Evolutionary conservation across 2,113 vertebrate species (phyloP).

Genomic region (Alosa alosa): DNA sequence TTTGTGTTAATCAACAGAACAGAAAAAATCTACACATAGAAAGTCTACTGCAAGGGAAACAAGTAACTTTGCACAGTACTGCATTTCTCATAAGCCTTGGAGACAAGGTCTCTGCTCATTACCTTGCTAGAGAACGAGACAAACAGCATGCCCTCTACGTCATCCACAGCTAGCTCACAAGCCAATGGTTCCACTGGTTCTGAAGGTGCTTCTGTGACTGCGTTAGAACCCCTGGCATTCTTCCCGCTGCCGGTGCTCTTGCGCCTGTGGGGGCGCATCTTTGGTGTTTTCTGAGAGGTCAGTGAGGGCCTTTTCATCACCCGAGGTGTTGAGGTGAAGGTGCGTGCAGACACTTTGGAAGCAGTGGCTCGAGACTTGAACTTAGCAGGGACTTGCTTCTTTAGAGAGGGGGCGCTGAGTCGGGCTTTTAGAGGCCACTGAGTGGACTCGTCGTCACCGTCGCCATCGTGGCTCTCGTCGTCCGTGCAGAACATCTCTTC

Average conservation of each 20-base stretch:
- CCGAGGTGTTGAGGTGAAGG: neutral
- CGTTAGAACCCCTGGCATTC: neutral
- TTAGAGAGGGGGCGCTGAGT: neutral
- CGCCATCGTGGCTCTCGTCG: neutral
- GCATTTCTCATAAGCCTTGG: neutral
- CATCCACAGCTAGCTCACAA: constrained; percentile 87
- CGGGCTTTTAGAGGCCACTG: too few relatives aligned
- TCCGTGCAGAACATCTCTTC: neutral
- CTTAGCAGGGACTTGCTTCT: neutral
- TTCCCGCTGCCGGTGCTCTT: neutral
- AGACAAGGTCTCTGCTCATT: constrained; percentile 27
- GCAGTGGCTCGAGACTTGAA: neutral
- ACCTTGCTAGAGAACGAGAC: constrained; percentile 94
- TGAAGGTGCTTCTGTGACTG: neutral
- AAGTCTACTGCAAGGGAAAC: too few relatives aligned
- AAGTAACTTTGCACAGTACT: neutral
- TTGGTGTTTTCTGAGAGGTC: neutral
- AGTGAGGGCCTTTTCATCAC: neutral
- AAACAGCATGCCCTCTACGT: constrained; percentile 92
- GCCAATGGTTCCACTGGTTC: constrained; percentile 42
- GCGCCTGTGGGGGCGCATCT: neutral
- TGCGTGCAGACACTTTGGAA: neutral
- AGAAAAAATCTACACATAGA: neutral
- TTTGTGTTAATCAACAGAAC: too few relatives aligned
- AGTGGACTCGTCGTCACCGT: too few relatives aligned